Evolutionary conservation across 1,140 invertebrate genomes (phyloP).

Genomic region (Listronotus bonariensis): DNA sequence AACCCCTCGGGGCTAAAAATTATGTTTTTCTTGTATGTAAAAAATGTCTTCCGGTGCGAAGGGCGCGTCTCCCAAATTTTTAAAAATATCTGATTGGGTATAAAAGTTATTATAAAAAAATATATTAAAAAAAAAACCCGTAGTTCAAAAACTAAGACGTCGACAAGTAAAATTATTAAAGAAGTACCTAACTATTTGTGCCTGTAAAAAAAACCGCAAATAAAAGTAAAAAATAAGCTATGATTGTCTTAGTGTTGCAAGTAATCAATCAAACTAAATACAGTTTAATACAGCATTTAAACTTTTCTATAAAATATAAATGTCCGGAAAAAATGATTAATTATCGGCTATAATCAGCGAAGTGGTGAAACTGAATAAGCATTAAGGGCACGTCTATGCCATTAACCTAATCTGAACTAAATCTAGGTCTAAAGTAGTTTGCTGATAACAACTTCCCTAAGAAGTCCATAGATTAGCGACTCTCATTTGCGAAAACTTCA

Average conservation of each 20-base stretch:
- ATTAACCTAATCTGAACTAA: conserved; percentile 30
- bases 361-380: conserved; percentile 19
- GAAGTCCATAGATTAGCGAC: conserved; percentile 19
- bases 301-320: conserved; percentile 25
- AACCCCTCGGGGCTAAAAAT: no score
- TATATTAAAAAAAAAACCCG: no score
- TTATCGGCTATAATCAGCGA: conserved; percentile 30
- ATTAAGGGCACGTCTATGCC: conserved; percentile 31
- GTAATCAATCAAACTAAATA: conserved; percentile 15
- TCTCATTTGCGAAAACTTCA: conserved; percentile 14
- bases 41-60: no score
- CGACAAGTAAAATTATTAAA: no score
- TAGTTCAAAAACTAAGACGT: no score
- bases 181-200: no score
- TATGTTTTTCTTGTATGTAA: no score
- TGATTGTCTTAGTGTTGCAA: conserved; percentile 6
- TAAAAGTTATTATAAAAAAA: no score
- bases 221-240: no score
- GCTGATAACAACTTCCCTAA: conserved; percentile 29
- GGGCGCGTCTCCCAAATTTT: no score
- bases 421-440: conserved; percentile 30
- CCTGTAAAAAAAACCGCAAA: no score
- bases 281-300: conserved; percentile 5
- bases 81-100: no score
- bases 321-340: conserved; percentile 37